phyloP scores from a whole-genome alignment of 1,140 invertebrate species.

The Pseudobourletiella spinata region DNA sequence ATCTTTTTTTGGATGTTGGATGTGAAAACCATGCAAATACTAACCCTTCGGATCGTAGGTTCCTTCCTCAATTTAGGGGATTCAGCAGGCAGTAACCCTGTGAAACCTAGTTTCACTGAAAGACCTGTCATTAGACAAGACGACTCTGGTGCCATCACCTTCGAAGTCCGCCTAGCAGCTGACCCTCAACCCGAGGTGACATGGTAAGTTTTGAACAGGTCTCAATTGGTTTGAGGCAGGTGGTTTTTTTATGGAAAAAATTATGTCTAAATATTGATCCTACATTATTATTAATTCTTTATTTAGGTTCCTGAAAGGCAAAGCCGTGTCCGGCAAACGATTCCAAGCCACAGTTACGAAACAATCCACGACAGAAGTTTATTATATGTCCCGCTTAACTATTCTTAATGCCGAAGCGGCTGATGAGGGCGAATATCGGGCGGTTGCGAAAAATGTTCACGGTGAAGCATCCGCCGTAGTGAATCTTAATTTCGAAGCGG shows the following conservation, averaged over 20 bases:
- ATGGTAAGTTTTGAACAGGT: slow-evolving; percentile 87
- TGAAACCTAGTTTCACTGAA: slow-evolving; percentile 73
- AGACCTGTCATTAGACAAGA: slow-evolving; percentile 89
- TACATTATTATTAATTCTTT: no score
- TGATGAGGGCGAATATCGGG: slow-evolving; percentile 89
- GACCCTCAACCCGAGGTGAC: slow-evolving; percentile 82
- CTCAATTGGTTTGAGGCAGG: no score
- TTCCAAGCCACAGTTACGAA: slow-evolving; percentile 59
- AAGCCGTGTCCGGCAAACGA: slow-evolving; percentile 64
- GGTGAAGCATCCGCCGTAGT: slow-evolving; percentile 89
- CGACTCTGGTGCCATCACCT: slow-evolving; percentile 82
- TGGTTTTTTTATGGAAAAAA: no score
- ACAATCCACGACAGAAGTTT: slow-evolving; percentile 74
- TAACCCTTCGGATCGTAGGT: slow-evolving; percentile 37
- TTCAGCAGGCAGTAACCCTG: slow-evolving; percentile 21
- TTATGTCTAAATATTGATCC: no score
- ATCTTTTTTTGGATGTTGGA: slow-evolving; percentile 26
- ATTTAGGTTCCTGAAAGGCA: slow-evolving; percentile 71
- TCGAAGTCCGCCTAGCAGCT: slow-evolving; percentile 90
- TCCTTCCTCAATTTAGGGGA: slow-evolving; percentile 38
- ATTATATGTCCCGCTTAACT: slow-evolving; percentile 76
- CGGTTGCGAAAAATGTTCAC: slow-evolving; percentile 80
- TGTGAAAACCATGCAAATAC: slow-evolving; percentile 29
- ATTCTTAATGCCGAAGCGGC: slow-evolving; percentile 69
- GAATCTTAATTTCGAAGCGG: slow-evolving; percentile 88